phyloP scores from a whole-genome alignment of 2,888 invertebrate genomes.

The Oegoconia quadripuncta region DNA sequence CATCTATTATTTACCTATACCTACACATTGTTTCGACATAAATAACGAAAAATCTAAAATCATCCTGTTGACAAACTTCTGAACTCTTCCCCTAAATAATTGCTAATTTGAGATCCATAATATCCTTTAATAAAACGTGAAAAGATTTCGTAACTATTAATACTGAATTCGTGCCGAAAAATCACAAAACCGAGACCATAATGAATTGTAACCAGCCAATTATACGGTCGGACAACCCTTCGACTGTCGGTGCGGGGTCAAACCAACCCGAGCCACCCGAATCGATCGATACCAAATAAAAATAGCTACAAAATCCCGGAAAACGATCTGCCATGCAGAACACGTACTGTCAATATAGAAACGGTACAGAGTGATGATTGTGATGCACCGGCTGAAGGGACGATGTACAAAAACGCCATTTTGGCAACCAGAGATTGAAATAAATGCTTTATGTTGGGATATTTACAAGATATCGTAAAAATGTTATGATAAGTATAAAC shows the following conservation, averaged over 20 bases:
- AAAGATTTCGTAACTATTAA: no score
- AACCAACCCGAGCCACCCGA: slow-evolving; percentile 33
- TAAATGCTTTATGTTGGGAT: slow-evolving; percentile 38
- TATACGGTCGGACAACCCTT: slow-evolving; percentile 72
- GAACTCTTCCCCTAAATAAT: no score
- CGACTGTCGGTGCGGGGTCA: slow-evolving; percentile 42
- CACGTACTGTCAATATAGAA: slow-evolving; percentile 77
- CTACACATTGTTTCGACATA: no score
- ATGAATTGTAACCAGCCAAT: slow-evolving; percentile 77
- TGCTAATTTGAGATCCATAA: no score
- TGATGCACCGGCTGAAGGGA: slow-evolving; percentile 62
- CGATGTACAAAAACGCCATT: slow-evolving; percentile 47
- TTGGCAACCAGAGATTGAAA: slow-evolving; percentile 61
- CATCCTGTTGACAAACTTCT: no score
- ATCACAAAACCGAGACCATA: slow-evolving; percentile 52
- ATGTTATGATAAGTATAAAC: neutral
- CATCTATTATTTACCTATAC: no score
- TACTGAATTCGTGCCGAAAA: no score
- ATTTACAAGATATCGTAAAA: neutral
- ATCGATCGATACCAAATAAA: slow-evolving; percentile 69
- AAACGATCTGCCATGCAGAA: slow-evolving; percentile 59
- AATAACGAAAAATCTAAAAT: no score
- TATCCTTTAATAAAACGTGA: no score
- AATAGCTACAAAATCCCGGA: slow-evolving; percentile 71
- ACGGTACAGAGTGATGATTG: slow-evolving; percentile 68